Evolutionary conservation across 2,797 vertebrate species (phyloP).

Genomic region (Neoniphon sammara): DNA sequence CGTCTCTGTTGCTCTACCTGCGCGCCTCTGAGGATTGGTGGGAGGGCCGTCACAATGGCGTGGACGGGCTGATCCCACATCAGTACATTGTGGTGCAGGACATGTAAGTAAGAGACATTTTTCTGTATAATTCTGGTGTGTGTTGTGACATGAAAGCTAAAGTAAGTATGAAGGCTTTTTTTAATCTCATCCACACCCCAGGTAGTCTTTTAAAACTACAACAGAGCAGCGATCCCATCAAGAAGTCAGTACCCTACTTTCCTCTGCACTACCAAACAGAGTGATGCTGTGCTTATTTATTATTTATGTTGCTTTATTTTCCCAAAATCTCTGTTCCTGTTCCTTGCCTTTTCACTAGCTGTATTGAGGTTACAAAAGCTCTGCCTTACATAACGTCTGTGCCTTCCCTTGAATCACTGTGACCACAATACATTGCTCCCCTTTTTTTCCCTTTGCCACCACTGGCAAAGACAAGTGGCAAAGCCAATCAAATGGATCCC

Average conservation of each 20-base stretch:
- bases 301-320: conserved; percentile 35
- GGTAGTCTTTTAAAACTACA: background rate
- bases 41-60: conserved; percentile 97
- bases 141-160: background rate
- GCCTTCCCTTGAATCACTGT: conserved; percentile 2
- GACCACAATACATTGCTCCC: conserved; percentile 1
- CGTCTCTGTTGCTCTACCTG: conserved; percentile 94
- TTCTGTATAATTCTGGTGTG: background rate
- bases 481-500: background rate
- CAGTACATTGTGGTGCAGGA: conserved; percentile 99
- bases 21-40: conserved; percentile 98
- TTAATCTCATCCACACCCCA: background rate
- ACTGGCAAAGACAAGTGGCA: background rate
- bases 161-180: too few species aligned
- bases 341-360: background rate
- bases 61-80: conserved; percentile 98
- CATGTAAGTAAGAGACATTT: conserved; percentile 87
- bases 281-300: conserved; percentile 1
- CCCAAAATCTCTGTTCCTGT: conserved; percentile 28
- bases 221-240: background rate
- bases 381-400: background rate
- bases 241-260: background rate
- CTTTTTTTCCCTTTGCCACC: background rate
- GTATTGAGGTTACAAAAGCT: too few species aligned
- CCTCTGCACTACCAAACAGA: background rate